Conservation (phyloP, 2,888 invertebrate species). For the Rhorus exstirpatorius region DNA sequence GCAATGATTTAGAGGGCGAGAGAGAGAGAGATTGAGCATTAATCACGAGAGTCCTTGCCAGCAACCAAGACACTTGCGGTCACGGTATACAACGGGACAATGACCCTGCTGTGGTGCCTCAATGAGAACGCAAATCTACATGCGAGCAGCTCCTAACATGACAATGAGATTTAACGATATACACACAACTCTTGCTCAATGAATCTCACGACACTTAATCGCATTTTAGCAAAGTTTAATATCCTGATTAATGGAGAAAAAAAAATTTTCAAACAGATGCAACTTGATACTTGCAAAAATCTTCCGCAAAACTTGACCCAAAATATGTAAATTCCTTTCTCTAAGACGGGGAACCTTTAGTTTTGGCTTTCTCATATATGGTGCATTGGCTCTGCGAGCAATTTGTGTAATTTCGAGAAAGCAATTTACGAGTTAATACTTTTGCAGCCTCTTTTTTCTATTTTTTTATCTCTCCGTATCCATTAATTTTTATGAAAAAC, state of each 20-base stretch:
- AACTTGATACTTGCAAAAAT: not conserved
- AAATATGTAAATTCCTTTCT: too few species aligned
- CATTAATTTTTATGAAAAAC: too few species aligned
- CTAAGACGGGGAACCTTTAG: too few species aligned
- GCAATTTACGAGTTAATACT: too few species aligned
- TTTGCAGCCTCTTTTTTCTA: too few species aligned
- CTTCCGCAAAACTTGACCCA: too few species aligned
- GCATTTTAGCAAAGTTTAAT: not conserved
- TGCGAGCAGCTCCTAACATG: not conserved
- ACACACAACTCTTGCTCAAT: not conserved
- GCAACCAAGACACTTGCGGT: constrained; percentile 8
- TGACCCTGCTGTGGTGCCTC: constrained; percentile 9
- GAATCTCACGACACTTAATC: not conserved
- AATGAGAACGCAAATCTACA: not conserved
- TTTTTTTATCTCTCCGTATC: too few species aligned
- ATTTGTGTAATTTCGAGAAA: too few species aligned
- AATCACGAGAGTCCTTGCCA: constrained; percentile 12
- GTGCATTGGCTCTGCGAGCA: too few species aligned
- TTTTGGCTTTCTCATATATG: too few species aligned
- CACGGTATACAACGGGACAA: constrained; percentile 10
- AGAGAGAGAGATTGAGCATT: constrained; percentile 22
- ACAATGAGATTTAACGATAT: not conserved
- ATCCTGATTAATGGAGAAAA: not conserved
- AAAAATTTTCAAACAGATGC: not conserved
- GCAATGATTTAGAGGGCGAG: constrained; percentile 7